phyloP scores from a whole-genome alignment of 2,888 invertebrate genomes.

The Lutraria lutraria region DNA sequence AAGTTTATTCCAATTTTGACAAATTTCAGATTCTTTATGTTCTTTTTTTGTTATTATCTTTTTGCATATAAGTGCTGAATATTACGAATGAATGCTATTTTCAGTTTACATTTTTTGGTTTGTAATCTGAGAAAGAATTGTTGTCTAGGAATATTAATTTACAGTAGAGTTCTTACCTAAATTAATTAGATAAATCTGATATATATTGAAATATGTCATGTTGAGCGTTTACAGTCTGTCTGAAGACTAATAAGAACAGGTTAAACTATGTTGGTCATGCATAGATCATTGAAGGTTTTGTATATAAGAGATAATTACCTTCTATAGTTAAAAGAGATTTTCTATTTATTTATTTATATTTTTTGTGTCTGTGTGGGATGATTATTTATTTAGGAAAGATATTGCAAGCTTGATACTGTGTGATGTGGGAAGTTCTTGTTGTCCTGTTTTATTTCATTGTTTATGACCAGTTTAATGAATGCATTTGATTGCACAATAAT shows the following conservation, averaged over 20 bases:
- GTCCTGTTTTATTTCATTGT: neutral
- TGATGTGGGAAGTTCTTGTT: neutral
- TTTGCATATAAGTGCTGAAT: constrained; percentile 2
- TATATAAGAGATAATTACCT: constrained; percentile 8
- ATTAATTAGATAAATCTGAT: neutral
- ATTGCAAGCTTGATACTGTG: neutral
- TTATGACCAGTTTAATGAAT: neutral
- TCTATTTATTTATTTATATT: constrained; percentile 25
- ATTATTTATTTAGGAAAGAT: neutral
- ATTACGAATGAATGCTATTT: neutral
- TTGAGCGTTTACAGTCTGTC: no score
- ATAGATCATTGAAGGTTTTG: neutral
- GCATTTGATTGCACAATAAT: no score
- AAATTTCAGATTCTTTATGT: constrained; percentile 8
- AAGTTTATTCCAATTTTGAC: constrained; percentile 32
- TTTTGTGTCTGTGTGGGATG: neutral
- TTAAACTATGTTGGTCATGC: neutral
- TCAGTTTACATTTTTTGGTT: neutral
- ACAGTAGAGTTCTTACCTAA: neutral
- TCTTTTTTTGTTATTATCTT: neutral
- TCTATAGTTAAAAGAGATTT: constrained; percentile 20
- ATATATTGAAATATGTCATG: neutral
- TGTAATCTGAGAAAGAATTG: neutral
- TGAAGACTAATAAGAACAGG: neutral
- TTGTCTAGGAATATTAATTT: neutral